Base-by-base conservation (phyloP, 2,113 vertebrate genomes). In the Elephas maximus region DNA sequence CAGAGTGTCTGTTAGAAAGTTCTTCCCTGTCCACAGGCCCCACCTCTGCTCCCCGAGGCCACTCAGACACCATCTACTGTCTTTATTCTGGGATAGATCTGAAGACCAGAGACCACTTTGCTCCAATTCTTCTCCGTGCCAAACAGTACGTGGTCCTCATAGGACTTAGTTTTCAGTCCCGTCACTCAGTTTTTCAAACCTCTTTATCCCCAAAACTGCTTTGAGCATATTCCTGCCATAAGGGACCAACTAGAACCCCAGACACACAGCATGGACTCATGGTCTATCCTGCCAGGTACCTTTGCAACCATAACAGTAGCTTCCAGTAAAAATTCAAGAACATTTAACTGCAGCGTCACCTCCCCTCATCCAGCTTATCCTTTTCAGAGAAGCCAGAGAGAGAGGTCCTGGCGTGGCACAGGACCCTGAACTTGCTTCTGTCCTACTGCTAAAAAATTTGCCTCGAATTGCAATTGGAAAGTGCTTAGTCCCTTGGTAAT, bases 191-290 rank as follows among this genome's bases (percentile, higher is more conserved):
- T 77, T 87, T 84, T 78, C 81, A 53, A 86, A 82, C 18, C 17
- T n/a, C 8, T 53, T 94, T 62, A 86, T 65, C 53, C 95, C 74
- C 67, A n/a, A 65, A 92, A 77, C 44, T 90, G 81, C n/a, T 93
- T 33, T 20, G 48, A 76, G 24, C n/a, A 41, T 14, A 30, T 17
- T 81, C 53, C 65, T 85, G 80, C 44, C 69, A 60, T 62, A 74
- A 88, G 67, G 28, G 69, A 62, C 67, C 71, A 76, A 28, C 51
- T 63, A 77, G 82, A 93, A 83, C 21, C 20, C 41, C n/a, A 62
- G 57, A 88, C 77, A 83, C 44, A 85, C 7, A 53, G 23, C 33
- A n/a, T 41, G 18, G 45, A 60, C 53, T 81, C 67, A 44, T 10
- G 1, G 20, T 81, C 85, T 76, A 14, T 63, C 48, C 51, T 88